A percentile compares a stretch with the other conserved stretches of the same genome.
phyloP scores from a whole-genome alignment of 2,113 vertebrate genomes.

The Egretta garzetta region DNA sequence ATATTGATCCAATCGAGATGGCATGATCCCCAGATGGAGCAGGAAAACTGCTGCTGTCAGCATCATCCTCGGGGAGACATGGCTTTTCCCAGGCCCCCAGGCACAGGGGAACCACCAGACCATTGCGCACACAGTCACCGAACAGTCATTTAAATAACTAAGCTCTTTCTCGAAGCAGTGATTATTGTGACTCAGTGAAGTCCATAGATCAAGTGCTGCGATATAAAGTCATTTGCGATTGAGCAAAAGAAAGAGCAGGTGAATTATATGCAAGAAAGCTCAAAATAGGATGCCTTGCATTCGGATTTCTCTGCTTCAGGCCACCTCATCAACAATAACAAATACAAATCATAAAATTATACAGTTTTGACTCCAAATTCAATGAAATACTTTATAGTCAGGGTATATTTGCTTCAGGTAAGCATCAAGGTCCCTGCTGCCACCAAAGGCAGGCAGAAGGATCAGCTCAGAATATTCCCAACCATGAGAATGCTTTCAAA shows the following conservation, averaged over 20 bases:
- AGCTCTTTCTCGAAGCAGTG: neutral
- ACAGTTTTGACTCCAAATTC: neutral
- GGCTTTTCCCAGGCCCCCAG: neutral
- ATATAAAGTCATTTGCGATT: neutral
- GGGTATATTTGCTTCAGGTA: neutral
- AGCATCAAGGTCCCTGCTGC: neutral
- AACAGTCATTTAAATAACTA: neutral
- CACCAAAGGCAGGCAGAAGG: neutral
- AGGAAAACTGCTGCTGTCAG: neutral
- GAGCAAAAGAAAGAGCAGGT: neutral
- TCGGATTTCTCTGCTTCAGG: neutral
- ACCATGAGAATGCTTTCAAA: neutral
- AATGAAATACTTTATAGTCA: neutral
- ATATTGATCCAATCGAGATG: neutral
- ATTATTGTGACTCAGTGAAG: neutral
- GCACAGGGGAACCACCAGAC: no score
- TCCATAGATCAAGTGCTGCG: accelerated
- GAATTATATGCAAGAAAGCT: neutral
- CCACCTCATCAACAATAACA: neutral
- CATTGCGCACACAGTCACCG: no score
- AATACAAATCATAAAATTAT: neutral
- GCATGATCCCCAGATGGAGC: no score
- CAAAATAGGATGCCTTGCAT: neutral
- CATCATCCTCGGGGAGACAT: accelerated
- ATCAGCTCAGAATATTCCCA: neutral